These are phyloP conservation scores for Axea sp. DNA, from an alignment of 2,888 invertebrate species.

Conservation along the genomic window DNA sequence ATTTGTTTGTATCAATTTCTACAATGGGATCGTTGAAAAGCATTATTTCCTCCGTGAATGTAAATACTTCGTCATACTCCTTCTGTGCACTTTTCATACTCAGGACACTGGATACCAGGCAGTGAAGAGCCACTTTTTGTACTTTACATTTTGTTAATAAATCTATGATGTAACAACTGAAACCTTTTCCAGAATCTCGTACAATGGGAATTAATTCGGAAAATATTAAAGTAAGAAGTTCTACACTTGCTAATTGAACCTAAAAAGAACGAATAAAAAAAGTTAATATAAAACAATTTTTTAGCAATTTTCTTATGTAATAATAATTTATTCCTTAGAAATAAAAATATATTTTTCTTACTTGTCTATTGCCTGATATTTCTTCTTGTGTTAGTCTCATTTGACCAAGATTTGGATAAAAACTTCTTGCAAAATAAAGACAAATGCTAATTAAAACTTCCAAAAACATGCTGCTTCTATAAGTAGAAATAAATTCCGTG, in stretches of 20 bases:
- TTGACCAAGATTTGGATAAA: constrained; percentile 86
- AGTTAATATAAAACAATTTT: background rate
- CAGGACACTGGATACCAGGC: constrained; percentile 87
- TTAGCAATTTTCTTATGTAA: too few species aligned
- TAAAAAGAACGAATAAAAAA: constrained; percentile 71
- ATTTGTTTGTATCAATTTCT: constrained; percentile 73
- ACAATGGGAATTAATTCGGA: constrained; percentile 87
- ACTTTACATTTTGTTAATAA: constrained; percentile 88
- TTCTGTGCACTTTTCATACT: constrained; percentile 80
- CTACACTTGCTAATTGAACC: constrained; percentile 88
- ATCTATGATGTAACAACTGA: constrained; percentile 88
- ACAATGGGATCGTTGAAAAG: constrained; percentile 84
- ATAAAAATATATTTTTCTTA: constrained; percentile 63
- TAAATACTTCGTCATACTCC: constrained; percentile 80
- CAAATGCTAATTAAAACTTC: constrained; percentile 88
- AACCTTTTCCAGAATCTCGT: constrained; percentile 87
- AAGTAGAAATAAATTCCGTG: constrained; percentile 85
- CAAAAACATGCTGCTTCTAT: constrained; percentile 89
- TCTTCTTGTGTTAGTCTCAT: constrained; percentile 85
- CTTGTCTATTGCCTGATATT: constrained; percentile 85
- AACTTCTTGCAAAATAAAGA: constrained; percentile 89
- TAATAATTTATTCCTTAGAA: too few species aligned
- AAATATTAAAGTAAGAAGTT: constrained; percentile 86
- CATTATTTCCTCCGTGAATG: constrained; percentile 88
- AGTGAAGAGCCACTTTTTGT: constrained; percentile 90